These are phyloP conservation scores for Mycteria americana DNA, from an alignment of 2,797 vertebrate genomes.

Conservation along the genomic window DNA sequence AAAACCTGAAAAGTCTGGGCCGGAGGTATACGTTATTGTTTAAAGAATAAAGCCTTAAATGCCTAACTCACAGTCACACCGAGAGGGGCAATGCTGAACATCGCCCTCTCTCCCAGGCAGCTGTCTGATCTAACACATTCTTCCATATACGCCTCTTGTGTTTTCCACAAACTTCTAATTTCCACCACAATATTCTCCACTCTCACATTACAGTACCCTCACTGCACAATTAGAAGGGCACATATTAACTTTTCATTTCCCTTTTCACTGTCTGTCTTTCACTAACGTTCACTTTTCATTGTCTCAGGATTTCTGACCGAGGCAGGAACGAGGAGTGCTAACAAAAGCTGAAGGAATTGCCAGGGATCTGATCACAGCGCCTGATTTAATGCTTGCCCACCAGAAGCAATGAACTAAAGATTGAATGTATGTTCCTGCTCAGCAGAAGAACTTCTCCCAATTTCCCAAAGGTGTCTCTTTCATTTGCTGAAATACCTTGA, in stretches of 20 bases:
- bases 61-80: neutral
- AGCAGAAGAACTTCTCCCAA: neutral
- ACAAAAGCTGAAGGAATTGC: neutral
- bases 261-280: too few species aligned
- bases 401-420: neutral
- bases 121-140: neutral
- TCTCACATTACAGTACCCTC: neutral
- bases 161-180: neutral
- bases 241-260: neutral
- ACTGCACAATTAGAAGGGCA: neutral
- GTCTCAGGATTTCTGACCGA: neutral
- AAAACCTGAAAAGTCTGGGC: neutral
- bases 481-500: neutral
- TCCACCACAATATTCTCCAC: neutral
- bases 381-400: conserved; percentile 13
- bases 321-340: neutral
- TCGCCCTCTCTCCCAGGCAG: neutral
- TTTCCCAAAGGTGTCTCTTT: conserved; percentile 17
- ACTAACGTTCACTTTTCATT: neutral
- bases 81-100: neutral
- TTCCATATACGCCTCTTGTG: neutral
- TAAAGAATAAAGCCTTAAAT: neutral
- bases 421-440: neutral
- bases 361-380: neutral
- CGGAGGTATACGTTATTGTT: neutral